Evolutionary conservation across 2,797 vertebrate species (phyloP), one percentile per base, ranked within the genome.

Genomic region (Pygocentrus nattereri): DNA sequence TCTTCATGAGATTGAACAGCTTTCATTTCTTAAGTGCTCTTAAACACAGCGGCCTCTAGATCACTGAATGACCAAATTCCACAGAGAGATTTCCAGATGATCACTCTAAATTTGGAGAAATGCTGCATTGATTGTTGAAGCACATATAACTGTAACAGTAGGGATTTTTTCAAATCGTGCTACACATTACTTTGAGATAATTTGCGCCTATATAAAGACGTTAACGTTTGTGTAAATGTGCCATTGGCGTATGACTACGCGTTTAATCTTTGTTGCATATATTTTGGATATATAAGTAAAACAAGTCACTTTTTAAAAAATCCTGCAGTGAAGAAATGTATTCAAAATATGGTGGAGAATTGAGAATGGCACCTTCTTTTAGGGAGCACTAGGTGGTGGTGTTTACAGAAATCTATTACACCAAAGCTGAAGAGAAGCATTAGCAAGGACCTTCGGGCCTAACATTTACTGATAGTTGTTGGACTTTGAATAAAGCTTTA

Each of bases 1-100:
- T 50, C 34, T 78, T 61, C 34, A 25, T 58, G 50, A 61, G 27
- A 30, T 38, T 49, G 19, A 73, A 67, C 25, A 68, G 61, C 50
- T 77, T 78, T 77, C 23, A 41, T 64, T 67, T 82, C 25, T 44
- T 38, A 71, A 54, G 34, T 64, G 49, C 58, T 44, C 27, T 78
- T 74, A 25, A 59, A 54, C 38, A 10, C 31, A 61, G 54, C 52
- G 59, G 47, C 74, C 13, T 74, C 5, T 11, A 10, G 56, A 81
- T 76, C 50, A 23, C 67, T 47, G 41, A 69, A 47, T 18, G 44
- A 25, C 68, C 23, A 50, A 50, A 70, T 49, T 49, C 21, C 47
- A 56, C 6, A 8, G 12, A 15, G 16, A 30, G 54, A 44, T 73
- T 38, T 44, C 18, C 13, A 44, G 21, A 59, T 41, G 4, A 54